These are phyloP conservation scores for Luidia sarsii DNA, from an alignment of 53 echinoderm and acorn worm genomes.

Conservation along the genomic window DNA sequence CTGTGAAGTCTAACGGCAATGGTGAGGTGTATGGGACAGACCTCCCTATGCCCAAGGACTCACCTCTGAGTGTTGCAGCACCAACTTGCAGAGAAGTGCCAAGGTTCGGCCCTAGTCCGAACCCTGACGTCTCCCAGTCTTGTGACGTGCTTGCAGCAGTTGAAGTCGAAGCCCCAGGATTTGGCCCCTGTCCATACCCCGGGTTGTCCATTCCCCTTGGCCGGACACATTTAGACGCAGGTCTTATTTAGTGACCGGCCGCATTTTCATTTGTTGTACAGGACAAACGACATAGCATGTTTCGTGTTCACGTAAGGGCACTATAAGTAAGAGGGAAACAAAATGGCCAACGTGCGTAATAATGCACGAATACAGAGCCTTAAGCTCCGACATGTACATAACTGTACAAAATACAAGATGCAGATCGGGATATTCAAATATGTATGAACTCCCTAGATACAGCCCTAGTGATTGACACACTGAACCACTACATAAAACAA, in stretches of 20 bases:
- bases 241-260: too few species aligned
- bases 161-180: too few species aligned
- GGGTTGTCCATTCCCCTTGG: too few species aligned
- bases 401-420: neutral
- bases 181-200: too few species aligned
- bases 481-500: neutral
- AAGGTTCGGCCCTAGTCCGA: slow-evolving; percentile 2
- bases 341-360: neutral
- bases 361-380: neutral
- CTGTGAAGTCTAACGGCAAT: neutral
- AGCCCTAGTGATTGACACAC: neutral
- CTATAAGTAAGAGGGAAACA: neutral
- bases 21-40: neutral
- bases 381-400: neutral
- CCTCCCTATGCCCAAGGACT: neutral
- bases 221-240: too few species aligned
- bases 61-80: neutral
- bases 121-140: neutral
- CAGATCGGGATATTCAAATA: neutral
- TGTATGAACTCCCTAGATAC: neutral
- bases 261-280: too few species aligned
- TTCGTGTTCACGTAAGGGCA: too few species aligned
- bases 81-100: neutral
- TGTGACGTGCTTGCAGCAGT: neutral
- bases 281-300: too few species aligned